phyloP scores from a whole-genome alignment of 2,888 invertebrate genomes.

The Sthenelais limicola region DNA sequence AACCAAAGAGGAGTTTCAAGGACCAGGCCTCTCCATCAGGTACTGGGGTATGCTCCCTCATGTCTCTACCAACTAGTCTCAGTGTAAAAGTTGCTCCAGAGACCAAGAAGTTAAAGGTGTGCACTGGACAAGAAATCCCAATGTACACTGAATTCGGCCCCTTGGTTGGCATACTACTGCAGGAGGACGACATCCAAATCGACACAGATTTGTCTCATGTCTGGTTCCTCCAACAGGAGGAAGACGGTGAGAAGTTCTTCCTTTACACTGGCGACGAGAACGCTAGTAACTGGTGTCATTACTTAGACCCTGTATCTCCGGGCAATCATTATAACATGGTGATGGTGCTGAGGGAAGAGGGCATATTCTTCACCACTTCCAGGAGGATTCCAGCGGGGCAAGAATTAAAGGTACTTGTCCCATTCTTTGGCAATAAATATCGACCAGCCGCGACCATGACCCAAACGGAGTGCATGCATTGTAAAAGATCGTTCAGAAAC shows the following conservation, averaged over 20 bases:
- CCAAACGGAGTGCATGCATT: constrained; percentile 17
- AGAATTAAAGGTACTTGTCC: constrained; percentile 19
- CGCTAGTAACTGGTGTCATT: constrained; percentile 33
- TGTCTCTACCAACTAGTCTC: constrained; percentile 21
- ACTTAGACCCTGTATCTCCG: constrained; percentile 2
- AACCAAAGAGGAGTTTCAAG: constrained; percentile 6
- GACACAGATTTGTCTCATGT: constrained; percentile 29
- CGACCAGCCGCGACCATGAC: constrained; percentile 1
- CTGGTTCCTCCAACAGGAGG: constrained; percentile 37
- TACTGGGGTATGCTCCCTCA: constrained; percentile 7
- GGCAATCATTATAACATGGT: constrained; percentile 1
- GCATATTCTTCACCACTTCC: constrained; percentile 36
- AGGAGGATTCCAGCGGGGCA: neutral
- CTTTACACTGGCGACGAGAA: constrained; percentile 35
- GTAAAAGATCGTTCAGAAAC: constrained; percentile 19
- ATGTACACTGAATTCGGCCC: constrained; percentile 24
- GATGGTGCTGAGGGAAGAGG: constrained; percentile 29
- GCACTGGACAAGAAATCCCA: constrained; percentile 4
- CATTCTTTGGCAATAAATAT: constrained; percentile 29
- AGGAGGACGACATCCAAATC: constrained; percentile 22
- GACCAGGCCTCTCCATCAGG: constrained; percentile 4
- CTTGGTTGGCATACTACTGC: constrained; percentile 30
- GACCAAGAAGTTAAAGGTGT: constrained; percentile 21
- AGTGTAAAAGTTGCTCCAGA: constrained; percentile 15
- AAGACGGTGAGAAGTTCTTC: constrained; percentile 11